Evolutionary conservation across 2,113 vertebrate genomes (phyloP).

Genomic region (Elephantulus edwardii): DNA sequence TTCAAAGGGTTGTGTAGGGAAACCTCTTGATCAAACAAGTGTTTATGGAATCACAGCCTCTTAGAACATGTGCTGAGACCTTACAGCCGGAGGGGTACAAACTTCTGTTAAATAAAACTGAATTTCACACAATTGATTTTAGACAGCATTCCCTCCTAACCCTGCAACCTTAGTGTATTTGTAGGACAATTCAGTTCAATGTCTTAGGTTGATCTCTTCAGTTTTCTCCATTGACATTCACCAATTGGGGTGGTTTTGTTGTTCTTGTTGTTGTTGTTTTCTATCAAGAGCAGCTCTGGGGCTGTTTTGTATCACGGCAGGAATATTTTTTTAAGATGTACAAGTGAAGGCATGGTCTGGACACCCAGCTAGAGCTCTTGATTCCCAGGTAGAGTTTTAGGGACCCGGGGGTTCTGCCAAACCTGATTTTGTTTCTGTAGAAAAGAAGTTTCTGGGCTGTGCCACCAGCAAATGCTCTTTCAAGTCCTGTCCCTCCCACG

Average conservation of each 20-base stretch:
- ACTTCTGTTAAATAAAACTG: neutral
- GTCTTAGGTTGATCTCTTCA: neutral
- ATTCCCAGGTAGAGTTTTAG: neutral
- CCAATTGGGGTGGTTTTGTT: no score
- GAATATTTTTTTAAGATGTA: neutral
- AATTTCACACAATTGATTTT: neutral
- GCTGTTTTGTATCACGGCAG: neutral
- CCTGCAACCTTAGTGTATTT: neutral
- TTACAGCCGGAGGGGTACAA: neutral
- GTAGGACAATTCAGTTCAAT: neutral
- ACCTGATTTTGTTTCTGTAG: neutral
- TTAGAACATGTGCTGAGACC: neutral
- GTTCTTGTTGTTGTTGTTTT: no score
- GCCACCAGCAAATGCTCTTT: neutral
- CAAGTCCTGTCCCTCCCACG: neutral
- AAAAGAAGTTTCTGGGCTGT: neutral
- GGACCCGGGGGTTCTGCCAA: slow-evolving; percentile 2
- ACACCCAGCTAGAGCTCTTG: neutral
- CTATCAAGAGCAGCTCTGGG: neutral
- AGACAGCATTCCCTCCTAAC: neutral
- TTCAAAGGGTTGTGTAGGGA: neutral
- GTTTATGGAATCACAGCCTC: neutral
- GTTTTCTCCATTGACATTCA: neutral
- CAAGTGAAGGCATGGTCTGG: neutral
- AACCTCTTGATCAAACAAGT: neutral